Conservation (phyloP, 2,113 vertebrate species). For the Mesocricetus auratus region DNA sequence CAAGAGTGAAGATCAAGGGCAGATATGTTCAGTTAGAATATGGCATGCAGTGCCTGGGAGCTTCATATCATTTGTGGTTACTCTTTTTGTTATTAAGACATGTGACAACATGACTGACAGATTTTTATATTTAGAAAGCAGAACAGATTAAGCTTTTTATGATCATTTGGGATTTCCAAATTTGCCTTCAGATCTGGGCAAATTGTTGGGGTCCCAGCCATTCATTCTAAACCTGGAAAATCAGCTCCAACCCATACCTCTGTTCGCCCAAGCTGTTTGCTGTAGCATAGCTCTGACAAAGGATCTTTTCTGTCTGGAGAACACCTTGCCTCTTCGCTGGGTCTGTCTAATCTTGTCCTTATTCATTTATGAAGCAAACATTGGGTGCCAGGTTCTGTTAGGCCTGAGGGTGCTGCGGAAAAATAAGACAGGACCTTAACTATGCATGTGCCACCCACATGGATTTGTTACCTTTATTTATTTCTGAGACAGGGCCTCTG, state of each 20-base stretch:
- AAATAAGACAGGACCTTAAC: background rate
- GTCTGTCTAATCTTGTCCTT: background rate
- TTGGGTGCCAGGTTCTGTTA: background rate
- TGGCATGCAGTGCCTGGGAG: background rate
- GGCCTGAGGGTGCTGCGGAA: background rate
- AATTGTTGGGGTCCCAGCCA: background rate
- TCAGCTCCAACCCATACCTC: background rate
- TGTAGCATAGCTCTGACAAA: background rate
- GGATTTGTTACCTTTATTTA: background rate
- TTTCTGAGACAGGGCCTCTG: background rate
- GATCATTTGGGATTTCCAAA: background rate
- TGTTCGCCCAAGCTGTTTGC: background rate
- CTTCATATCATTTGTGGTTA: background rate
- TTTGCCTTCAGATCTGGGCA: background rate
- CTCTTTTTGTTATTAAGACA: conserved; percentile 21
- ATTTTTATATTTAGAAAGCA: background rate
- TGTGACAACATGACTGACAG: background rate
- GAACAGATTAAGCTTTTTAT: background rate
- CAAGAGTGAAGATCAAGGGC: background rate
- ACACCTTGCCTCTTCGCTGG: background rate
- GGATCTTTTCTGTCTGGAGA: background rate
- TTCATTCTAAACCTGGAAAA: background rate
- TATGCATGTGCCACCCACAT: background rate
- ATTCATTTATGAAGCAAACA: background rate
- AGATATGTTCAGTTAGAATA: background rate